Conservation (phyloP, 1,140 invertebrate genomes). For the Metaphire vulgaris region DNA sequence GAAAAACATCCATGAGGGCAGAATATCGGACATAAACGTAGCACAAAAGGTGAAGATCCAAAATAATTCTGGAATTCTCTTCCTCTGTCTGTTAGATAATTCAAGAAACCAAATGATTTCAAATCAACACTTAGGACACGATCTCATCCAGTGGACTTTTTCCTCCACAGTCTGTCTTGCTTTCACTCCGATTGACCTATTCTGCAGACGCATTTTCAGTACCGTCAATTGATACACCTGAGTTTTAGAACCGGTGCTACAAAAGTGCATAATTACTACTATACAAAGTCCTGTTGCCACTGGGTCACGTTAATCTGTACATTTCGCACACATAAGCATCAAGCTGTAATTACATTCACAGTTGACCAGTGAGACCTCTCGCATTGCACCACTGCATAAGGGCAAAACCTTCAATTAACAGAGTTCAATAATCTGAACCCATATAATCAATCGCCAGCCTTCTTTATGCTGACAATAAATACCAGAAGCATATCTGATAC, state of each 20-base stretch:
- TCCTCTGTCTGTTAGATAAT: too few species aligned
- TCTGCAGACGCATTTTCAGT: background rate
- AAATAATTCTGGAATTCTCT: too few species aligned
- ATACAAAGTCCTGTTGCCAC: too few species aligned
- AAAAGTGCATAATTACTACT: background rate
- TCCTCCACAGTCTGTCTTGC: too few species aligned
- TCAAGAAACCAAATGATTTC: too few species aligned
- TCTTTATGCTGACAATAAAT: background rate
- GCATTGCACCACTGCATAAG: background rate
- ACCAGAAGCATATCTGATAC: background rate
- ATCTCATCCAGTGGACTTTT: too few species aligned
- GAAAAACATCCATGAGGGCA: background rate
- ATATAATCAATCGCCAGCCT: background rate
- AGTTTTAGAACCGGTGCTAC: background rate
- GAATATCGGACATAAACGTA: background rate
- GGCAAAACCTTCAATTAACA: background rate
- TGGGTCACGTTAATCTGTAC: background rate
- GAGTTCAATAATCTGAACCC: background rate
- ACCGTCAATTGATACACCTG: background rate
- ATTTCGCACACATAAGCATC: background rate
- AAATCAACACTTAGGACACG: too few species aligned
- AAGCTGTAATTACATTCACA: background rate
- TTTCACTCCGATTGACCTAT: background rate
- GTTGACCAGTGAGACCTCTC: background rate
- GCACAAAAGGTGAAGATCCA: background rate